Percentiles rank a stretch among this genome's conserved stretches.
Evolutionary conservation across 2,797 vertebrate species (phyloP).

Genomic region (Ceyx erithaca): DNA sequence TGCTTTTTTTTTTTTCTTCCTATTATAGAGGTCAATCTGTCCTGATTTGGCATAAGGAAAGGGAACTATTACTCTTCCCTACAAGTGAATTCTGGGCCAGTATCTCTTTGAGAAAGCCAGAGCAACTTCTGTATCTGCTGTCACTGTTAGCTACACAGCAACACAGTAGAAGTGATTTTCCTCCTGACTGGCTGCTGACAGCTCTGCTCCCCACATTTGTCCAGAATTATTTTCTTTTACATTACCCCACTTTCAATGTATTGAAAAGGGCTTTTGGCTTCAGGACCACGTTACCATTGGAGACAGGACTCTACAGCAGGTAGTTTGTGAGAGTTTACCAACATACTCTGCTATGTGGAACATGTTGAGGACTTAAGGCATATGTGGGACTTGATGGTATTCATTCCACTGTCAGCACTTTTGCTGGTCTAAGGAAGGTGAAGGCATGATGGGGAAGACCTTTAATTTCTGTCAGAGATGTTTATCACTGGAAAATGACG

Average conservation of each 20-base stretch:
- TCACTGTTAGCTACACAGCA: background rate
- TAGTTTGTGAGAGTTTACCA: background rate
- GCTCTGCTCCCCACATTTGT: background rate
- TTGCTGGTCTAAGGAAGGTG: background rate
- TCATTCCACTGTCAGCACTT: background rate
- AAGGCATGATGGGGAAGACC: background rate
- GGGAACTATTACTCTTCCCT: background rate
- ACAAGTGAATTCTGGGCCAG: background rate
- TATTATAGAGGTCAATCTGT: fast-evolving
- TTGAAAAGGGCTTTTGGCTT: background rate
- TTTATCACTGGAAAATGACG: background rate
- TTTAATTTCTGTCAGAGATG: background rate
- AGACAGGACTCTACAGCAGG: background rate
- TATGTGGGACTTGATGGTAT: background rate
- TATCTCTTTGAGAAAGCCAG: background rate
- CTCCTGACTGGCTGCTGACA: background rate
- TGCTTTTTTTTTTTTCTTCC: background rate
- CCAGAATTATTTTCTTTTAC: background rate
- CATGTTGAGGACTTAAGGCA: background rate
- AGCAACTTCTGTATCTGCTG: background rate
- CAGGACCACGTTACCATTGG: background rate
- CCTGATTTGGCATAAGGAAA: background rate
- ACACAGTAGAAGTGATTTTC: background rate
- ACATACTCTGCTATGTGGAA: background rate
- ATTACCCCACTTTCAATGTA: background rate